Conservation (phyloP, 2,113 vertebrate genomes). For the Chloebia gouldiae region DNA sequence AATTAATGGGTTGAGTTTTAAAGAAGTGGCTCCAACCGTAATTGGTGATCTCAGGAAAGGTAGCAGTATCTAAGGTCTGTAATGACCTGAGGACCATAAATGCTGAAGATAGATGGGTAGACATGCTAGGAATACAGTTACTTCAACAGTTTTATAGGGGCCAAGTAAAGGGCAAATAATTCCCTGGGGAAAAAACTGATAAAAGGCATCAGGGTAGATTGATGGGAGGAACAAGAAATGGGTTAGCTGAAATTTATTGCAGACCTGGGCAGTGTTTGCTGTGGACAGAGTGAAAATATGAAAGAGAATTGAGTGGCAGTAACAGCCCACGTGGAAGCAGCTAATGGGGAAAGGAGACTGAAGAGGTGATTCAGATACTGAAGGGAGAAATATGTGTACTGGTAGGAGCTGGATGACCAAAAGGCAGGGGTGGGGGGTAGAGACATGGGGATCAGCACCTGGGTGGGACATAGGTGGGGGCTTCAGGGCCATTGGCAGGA, state of each 20-base stretch:
- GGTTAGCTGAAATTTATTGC: conserved; percentile 48
- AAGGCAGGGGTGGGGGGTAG: neutral
- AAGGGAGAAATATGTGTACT: neutral
- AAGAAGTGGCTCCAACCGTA: neutral
- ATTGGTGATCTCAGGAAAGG: neutral
- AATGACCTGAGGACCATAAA: conserved; percentile 22
- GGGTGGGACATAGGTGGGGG: neutral
- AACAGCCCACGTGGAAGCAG: neutral
- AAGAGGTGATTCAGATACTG: neutral
- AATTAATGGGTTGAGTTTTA: neutral
- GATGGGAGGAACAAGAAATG: conserved; percentile 28
- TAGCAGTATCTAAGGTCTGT: neutral
- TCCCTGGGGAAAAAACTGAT: conserved; percentile 27
- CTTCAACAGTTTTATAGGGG: conserved; percentile 37
- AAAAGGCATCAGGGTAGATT: conserved; percentile 19
- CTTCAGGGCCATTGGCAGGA: neutral
- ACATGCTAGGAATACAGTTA: conserved; percentile 45
- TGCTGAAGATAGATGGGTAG: conserved; percentile 18
- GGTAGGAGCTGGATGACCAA: neutral
- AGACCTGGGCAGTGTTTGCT: neutral
- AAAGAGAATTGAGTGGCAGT: conserved; percentile 15
- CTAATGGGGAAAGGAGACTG: neutral
- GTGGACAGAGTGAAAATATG: conserved; percentile 28
- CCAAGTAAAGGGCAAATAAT: conserved; percentile 57
- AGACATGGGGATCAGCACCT: neutral